A percentile compares a stretch with the other conserved stretches of the same genome.
These are phyloP conservation scores for Periophthalmodon schlosseri DNA, from an alignment of 2,113 vertebrate genomes.

Conservation along the genomic window DNA sequence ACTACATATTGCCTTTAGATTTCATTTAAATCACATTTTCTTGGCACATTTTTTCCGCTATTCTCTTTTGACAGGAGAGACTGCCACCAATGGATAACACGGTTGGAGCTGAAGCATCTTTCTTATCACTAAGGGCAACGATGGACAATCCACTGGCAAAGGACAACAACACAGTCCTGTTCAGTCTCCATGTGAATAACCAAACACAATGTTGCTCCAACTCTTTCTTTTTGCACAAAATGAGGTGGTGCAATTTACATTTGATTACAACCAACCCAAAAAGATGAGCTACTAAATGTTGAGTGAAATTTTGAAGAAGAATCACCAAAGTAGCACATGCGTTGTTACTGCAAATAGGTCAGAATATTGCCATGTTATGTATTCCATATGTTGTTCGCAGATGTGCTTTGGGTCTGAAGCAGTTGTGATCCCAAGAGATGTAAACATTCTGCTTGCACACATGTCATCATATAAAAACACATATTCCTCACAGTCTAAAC, in stretches of 20 bases:
- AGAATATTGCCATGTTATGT: conserved; percentile 41
- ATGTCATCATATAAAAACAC: conserved; percentile 5
- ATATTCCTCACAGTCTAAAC: conserved; percentile 18
- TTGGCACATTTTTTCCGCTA: not conserved
- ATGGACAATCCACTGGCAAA: conserved; percentile 20
- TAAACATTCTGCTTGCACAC: conserved; percentile 1
- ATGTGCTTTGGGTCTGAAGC: conserved; percentile 32
- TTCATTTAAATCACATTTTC: not conserved
- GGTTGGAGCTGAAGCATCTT: conserved; percentile 18
- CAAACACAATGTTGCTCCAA: not conserved
- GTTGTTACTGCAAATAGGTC: conserved; percentile 60
- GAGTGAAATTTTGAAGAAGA: not conserved
- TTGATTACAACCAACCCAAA: not conserved
- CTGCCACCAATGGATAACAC: not conserved
- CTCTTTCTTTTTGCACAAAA: not conserved
- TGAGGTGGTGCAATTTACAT: not conserved
- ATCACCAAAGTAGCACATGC: conserved; percentile 23
- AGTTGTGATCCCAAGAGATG: conserved; percentile 28
- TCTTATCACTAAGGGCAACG: conserved; percentile 30
- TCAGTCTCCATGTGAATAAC: conserved; percentile 1
- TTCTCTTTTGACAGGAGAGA: not conserved
- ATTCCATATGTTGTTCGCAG: conserved; percentile 44
- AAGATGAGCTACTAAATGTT: not conserved
- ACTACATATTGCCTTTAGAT: too few species aligned
- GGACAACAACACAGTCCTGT: not conserved